A percentile compares a stretch with the other conserved stretches of the same genome.
phyloP scores from a whole-genome alignment of 2,888 invertebrate genomes.

The Drosophila mulleri region DNA sequence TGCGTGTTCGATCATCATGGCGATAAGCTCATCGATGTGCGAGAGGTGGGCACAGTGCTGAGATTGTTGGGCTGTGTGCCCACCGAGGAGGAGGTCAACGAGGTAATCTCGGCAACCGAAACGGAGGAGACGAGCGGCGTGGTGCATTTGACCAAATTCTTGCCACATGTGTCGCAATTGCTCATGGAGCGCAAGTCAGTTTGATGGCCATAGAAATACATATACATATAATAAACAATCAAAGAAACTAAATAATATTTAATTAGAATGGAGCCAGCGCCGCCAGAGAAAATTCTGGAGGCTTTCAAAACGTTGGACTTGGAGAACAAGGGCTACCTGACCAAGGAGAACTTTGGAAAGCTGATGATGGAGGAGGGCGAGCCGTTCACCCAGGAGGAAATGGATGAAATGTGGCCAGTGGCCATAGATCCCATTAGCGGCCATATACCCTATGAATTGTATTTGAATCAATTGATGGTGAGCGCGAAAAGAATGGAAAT shows the following conservation, averaged over 20 bases:
- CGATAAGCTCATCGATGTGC: conserved; percentile 94
- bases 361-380: conserved; percentile 96
- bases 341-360: conserved; percentile 90
- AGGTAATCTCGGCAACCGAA: conserved; percentile 94
- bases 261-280: conserved; percentile 91
- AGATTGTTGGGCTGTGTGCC: conserved; percentile 95
- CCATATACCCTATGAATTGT: conserved; percentile 93
- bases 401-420: conserved; percentile 95
- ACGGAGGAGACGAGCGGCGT: conserved; percentile 92
- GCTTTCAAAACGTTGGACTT: conserved; percentile 94
- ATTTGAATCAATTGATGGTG: conserved; percentile 94
- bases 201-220: too few species aligned
- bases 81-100: conserved; percentile 95
- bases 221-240: neutral
- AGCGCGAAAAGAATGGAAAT: neutral
- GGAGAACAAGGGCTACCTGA: conserved; percentile 91
- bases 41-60: conserved; percentile 96
- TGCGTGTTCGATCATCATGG: conserved; percentile 96
- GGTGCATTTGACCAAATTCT: conserved; percentile 90
- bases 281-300: conserved; percentile 92
- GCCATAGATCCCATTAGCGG: conserved; percentile 93
- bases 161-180: conserved; percentile 92
- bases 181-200: conserved; percentile 92
- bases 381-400: conserved; percentile 94
- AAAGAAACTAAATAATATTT: neutral